phyloP scores from a whole-genome alignment of 2,797 vertebrate genomes.

The Cossypha caffra region DNA sequence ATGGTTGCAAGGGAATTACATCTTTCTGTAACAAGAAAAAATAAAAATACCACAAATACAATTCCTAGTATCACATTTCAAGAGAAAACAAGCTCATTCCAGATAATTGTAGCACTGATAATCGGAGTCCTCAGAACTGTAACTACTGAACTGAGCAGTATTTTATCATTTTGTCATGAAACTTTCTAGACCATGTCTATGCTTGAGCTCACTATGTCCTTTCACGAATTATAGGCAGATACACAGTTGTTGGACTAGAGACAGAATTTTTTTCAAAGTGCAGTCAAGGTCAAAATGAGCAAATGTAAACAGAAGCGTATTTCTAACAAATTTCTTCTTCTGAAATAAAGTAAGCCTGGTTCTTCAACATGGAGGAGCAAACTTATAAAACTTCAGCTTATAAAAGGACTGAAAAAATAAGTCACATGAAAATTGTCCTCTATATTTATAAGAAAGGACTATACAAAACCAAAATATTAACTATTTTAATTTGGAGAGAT shows the following conservation, averaged over 20 bases:
- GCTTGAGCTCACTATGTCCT: neutral
- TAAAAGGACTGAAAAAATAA: neutral
- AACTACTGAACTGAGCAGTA: neutral
- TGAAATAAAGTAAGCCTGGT: neutral
- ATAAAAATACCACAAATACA: neutral
- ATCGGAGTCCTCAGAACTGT: neutral
- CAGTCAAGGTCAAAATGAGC: neutral
- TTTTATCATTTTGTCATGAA: constrained; percentile 15
- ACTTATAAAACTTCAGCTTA: neutral
- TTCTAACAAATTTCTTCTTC: neutral
- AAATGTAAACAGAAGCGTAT: neutral
- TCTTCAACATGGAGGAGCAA: neutral
- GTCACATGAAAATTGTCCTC: neutral
- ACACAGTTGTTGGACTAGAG: neutral
- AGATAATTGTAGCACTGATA: neutral
- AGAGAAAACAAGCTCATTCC: neutral
- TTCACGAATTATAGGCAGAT: neutral
- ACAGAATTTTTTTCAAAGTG: neutral
- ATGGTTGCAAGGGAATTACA: neutral
- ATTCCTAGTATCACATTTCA: neutral
- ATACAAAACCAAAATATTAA: neutral
- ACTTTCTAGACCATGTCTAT: neutral
- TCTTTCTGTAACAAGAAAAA: neutral
- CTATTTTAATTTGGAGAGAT: neutral
- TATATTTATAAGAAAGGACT: neutral